Conservation (phyloP, 2,888 invertebrate species). For the Clivina fossor region DNA sequence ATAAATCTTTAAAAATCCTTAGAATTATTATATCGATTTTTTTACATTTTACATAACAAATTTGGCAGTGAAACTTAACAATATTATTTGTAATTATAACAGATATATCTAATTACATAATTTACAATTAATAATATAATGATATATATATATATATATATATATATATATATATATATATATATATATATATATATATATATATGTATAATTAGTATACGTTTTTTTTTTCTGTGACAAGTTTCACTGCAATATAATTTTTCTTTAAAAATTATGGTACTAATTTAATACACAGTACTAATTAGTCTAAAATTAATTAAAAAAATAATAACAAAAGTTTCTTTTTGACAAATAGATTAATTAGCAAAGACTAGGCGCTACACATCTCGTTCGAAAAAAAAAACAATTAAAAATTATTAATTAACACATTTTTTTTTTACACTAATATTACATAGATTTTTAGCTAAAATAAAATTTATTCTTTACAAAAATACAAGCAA, state of each 20-base stretch:
- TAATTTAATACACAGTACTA: background rate
- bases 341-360: slow-evolving; percentile 10
- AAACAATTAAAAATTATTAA: background rate
- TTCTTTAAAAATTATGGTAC: background rate
- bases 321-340: background rate
- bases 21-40: too few species aligned
- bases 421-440: too few species aligned
- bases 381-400: slow-evolving; percentile 18
- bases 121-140: background rate
- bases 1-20: too few species aligned
- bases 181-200: background rate
- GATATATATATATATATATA: background rate
- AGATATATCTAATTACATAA: background rate
- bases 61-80: background rate
- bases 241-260: background rate
- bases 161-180: background rate
- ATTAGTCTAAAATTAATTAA: background rate
- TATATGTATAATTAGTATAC: background rate
- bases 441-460: too few species aligned
- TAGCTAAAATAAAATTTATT: slow-evolving; percentile 5
- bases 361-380: slow-evolving; percentile 31
- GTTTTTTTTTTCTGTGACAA: background rate
- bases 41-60: too few species aligned
- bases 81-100: background rate
- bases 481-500: slow-evolving; percentile 29